Conservation (phyloP, 2,113 vertebrate species). For the Hippocampus comes region DNA sequence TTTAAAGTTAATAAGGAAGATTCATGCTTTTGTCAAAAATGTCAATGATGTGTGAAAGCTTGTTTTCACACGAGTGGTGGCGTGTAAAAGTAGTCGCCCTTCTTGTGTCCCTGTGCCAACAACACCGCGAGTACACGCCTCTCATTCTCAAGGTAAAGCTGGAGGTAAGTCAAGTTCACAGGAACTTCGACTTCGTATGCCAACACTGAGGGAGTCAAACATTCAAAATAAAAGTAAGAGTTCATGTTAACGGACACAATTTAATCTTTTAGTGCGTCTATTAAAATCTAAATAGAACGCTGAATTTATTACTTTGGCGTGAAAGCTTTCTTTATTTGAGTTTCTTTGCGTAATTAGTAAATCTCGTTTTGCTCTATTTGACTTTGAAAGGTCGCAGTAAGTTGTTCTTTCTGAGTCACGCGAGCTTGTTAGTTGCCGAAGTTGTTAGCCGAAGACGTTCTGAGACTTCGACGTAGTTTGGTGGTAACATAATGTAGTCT, state of each 20-base stretch:
- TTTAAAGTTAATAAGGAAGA: neutral
- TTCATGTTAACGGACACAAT: neutral
- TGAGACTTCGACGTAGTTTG: neutral
- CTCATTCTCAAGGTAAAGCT: constrained; percentile 15
- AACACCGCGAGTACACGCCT: neutral
- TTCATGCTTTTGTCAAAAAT: neutral
- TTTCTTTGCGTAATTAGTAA: neutral
- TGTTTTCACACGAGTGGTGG: neutral
- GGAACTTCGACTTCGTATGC: neutral
- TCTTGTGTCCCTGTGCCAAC: constrained; percentile 4
- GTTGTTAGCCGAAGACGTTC: constrained; percentile 19
- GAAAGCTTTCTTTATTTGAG: neutral
- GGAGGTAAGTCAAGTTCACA: neutral
- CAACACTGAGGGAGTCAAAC: fast-evolving
- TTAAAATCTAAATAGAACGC: neutral
- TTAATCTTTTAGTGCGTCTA: too few species aligned
- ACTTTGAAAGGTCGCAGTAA: constrained; percentile 41
- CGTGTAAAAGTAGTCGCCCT: neutral
- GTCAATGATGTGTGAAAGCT: neutral
- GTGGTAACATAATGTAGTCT: constrained; percentile 43
- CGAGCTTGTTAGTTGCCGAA: constrained; percentile 24
- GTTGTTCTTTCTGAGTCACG: fast-evolving
- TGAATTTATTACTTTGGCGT: neutral
- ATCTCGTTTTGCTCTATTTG: fast-evolving
- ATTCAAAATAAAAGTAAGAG: constrained; percentile 44